A percentile compares a stretch with the other conserved stretches of the same genome.
phyloP scores from a whole-genome alignment of 2,113 vertebrate species.

The Heliornis fulica region DNA sequence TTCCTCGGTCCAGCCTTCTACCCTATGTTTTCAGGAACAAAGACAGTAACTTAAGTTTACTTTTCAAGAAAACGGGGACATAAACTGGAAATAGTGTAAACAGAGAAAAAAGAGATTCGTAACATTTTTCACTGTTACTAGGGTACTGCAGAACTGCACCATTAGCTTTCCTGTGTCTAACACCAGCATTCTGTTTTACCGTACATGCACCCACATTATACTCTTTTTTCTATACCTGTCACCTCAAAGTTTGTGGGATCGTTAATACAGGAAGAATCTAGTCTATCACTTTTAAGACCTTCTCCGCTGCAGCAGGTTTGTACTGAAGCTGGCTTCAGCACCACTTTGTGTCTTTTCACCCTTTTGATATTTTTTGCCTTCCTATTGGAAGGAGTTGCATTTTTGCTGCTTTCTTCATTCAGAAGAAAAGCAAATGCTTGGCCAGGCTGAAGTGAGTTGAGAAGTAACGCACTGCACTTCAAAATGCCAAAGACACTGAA shows the following conservation, averaged over 20 bases:
- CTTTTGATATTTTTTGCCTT: neutral
- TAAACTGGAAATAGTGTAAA: neutral
- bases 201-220: neutral
- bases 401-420: neutral
- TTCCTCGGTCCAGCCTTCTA: neutral
- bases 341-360: neutral
- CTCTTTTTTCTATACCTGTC: neutral
- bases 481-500: slow-evolving; percentile 2
- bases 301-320: neutral
- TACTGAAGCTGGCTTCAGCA: neutral
- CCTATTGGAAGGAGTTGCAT: neutral
- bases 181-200: neutral
- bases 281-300: neutral
- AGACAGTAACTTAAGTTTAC: neutral
- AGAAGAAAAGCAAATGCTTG: neutral
- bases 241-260: neutral
- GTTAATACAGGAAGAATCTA: neutral
- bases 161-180: neutral
- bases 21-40: neutral
- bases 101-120: neutral
- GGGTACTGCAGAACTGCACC: neutral
- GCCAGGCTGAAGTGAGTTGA: neutral
- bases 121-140: neutral
- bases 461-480: neutral
- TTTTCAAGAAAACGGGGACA: neutral